Conservation (phyloP, 1,140 invertebrate genomes). For the Megalonaias nervosa region DNA sequence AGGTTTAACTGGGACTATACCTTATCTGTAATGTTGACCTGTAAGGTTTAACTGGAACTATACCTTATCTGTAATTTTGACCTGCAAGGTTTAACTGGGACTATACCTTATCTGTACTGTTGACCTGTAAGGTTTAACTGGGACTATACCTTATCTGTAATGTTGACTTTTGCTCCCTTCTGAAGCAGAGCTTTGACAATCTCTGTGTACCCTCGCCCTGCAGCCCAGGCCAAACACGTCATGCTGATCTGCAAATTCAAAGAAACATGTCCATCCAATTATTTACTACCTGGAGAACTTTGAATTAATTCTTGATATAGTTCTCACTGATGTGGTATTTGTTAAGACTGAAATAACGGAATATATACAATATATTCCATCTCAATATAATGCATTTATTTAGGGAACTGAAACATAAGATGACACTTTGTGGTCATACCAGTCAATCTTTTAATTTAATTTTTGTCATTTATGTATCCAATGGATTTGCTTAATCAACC, state of each 20-base stretch:
- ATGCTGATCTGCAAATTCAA: constrained; percentile 82
- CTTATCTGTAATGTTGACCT: no score
- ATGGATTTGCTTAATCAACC: no score
- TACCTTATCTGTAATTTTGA: no score
- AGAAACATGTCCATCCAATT: background rate
- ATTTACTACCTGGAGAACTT: background rate
- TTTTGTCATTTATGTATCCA: no score
- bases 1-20: no score
- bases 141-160: constrained; percentile 84
- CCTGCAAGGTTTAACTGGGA: no score
- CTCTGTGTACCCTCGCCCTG: constrained; percentile 89
- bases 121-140: background rate
- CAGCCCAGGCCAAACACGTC: constrained; percentile 93
- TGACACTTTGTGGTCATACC: background rate
- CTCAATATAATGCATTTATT: background rate
- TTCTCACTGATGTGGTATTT: background rate
- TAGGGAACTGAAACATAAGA: background rate
- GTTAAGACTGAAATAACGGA: background rate
- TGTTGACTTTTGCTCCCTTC: constrained; percentile 92
- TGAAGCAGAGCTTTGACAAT: constrained; percentile 87
- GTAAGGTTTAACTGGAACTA: no score
- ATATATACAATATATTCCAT: background rate
- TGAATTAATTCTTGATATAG: background rate
- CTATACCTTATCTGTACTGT: background rate
- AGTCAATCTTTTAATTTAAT: background rate